phyloP scores from a whole-genome alignment of 2,113 vertebrate genomes.

The Tor tambroides region DNA sequence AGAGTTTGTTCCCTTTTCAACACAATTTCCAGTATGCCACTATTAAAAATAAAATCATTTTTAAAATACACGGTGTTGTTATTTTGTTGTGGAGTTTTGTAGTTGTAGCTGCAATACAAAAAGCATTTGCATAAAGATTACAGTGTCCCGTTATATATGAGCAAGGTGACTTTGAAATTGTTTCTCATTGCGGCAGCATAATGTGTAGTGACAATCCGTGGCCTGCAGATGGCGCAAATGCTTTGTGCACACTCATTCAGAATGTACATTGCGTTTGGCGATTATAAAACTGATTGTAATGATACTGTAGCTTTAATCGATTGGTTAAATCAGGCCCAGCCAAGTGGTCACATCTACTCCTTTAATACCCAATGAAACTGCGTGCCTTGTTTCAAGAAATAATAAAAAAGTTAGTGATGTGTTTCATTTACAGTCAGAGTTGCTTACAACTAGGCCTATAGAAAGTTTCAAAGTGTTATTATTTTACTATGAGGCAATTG shows the following conservation, averaged over 20 bases:
- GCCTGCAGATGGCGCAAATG: conserved; percentile 37
- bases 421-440: not conserved
- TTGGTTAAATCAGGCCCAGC: not conserved
- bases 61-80: conserved; percentile 84
- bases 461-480: too few species aligned
- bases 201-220: not conserved
- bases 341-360: not conserved
- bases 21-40: conserved; percentile 94
- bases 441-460: too few species aligned
- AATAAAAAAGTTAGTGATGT: not conserved
- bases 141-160: not conserved
- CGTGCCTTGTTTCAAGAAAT: not conserved
- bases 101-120: conserved; percentile 75
- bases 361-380: not conserved
- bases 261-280: not conserved
- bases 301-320: not conserved
- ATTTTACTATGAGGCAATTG: not conserved
- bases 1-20: conserved; percentile 78
- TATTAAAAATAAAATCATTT: conserved; percentile 93
- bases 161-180: not conserved
- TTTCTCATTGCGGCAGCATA: not conserved
- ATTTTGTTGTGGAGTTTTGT: conserved; percentile 77
- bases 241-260: too few species aligned
- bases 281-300: not conserved
- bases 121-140: not conserved